Conservation (phyloP, 2,113 vertebrate species). For the Nannospalax galili region DNA sequence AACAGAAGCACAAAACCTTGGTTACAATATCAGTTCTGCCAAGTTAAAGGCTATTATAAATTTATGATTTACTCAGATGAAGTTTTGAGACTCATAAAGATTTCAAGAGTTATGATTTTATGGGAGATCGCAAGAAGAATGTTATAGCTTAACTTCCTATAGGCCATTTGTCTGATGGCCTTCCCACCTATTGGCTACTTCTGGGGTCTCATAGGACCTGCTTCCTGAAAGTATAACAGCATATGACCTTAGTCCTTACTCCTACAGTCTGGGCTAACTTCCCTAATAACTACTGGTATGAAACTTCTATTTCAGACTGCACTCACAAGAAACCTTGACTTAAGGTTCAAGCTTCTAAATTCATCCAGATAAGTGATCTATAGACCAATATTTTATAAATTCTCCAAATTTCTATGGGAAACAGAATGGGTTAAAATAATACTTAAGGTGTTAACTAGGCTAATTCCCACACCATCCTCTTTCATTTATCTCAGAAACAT, state of each 20-base stretch:
- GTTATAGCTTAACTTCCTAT: background rate
- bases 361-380: no score
- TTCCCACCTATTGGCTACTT: background rate
- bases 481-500: no score
- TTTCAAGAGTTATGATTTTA: background rate
- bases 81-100: background rate
- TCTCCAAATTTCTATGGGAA: no score
- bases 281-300: no score
- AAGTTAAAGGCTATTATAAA: conserved; percentile 44
- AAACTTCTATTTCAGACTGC: no score
- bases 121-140: background rate
- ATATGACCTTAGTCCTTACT: background rate
- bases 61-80: conserved; percentile 42
- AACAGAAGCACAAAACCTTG: conserved; percentile 24
- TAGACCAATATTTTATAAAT: no score
- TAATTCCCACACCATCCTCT: no score
- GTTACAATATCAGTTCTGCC: background rate
- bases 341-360: no score
- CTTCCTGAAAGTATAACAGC: background rate
- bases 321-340: no score
- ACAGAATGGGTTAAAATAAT: no score
- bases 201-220: background rate
- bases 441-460: no score
- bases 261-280: no score
- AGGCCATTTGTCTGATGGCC: background rate